Percentiles rank a stretch among this genome's conserved stretches.
Evolutionary conservation across 2,113 vertebrate species (phyloP).

Genomic region (Hippolais icterina): DNA sequence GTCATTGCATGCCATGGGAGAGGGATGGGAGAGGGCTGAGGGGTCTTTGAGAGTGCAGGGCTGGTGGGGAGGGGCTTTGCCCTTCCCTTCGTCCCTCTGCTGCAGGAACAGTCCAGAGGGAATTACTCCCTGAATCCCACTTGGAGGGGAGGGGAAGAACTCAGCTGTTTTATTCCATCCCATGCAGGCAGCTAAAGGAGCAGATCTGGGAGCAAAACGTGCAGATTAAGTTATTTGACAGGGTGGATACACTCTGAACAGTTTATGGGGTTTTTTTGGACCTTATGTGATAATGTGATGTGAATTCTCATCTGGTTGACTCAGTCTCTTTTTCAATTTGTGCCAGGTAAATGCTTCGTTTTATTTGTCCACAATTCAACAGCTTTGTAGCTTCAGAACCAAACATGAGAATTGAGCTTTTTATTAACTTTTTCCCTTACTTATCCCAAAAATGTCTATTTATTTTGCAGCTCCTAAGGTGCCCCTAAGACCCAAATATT

Average conservation of each 20-base stretch:
- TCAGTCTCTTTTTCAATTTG: not conserved
- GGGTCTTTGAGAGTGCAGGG: not conserved
- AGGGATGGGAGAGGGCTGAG: not conserved
- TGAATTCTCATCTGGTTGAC: not conserved
- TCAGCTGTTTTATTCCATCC: not conserved
- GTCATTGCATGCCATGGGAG: not conserved
- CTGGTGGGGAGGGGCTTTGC: not conserved
- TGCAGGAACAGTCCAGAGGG: not conserved
- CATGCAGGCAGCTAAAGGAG: not conserved
- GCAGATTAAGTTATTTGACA: not conserved
- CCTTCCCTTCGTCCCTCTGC: not conserved
- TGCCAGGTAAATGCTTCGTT: not conserved
- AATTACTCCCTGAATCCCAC: not conserved
- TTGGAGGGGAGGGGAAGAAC: not conserved
- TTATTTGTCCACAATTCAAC: not conserved
- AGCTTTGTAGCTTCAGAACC: not conserved
- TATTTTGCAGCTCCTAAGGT: not conserved
- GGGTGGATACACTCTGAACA: not conserved
- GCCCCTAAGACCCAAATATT: not conserved
- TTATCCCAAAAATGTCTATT: not conserved
- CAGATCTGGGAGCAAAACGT: not conserved
- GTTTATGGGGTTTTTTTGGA: not conserved
- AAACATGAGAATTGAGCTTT: not conserved
- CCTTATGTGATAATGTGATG: not conserved
- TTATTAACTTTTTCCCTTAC: not conserved